Percentiles rank a stretch among this genome's conserved stretches.
phyloP scores from a whole-genome alignment of 2,888 invertebrate species.

The Tinea semifulvella region DNA sequence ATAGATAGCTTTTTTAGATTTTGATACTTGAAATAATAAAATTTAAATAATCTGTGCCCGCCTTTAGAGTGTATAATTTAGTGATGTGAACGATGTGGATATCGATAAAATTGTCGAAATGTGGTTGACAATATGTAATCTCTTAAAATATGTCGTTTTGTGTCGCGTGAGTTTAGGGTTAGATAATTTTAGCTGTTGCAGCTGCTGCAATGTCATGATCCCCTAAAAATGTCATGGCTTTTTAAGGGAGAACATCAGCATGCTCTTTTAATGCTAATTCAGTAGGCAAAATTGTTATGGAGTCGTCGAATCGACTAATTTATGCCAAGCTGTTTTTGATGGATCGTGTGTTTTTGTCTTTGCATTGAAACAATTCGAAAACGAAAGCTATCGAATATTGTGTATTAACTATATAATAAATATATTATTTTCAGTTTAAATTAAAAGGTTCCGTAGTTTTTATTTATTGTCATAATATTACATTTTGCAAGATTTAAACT shows the following conservation, averaged over 20 bases:
- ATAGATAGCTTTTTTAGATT: too few species aligned
- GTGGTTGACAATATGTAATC: slow-evolving; percentile 13
- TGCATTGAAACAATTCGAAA: too few species aligned
- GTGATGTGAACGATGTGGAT: slow-evolving; percentile 3
- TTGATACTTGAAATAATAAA: neutral
- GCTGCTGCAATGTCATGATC: slow-evolving; percentile 1
- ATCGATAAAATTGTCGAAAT: slow-evolving; percentile 11
- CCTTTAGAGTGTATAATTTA: neutral
- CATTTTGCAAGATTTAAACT: too few species aligned
- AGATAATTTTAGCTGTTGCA: slow-evolving; percentile 2
- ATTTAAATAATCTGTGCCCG: neutral
- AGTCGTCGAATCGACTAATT: neutral
- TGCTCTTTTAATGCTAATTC: slow-evolving; percentile 11
- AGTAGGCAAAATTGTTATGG: slow-evolving; percentile 4
- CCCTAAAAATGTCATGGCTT: neutral
- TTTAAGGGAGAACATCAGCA: too few species aligned
- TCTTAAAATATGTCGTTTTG: neutral
- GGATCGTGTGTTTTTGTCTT: too few species aligned
- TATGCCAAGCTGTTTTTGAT: neutral
- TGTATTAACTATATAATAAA: too few species aligned
- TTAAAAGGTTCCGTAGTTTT: too few species aligned
- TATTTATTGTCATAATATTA: too few species aligned
- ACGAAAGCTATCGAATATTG: too few species aligned
- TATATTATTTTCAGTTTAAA: too few species aligned
- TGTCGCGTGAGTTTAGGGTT: slow-evolving; percentile 8